These are phyloP conservation scores for Prenolepis imparis DNA, from an alignment of 2,888 invertebrate genomes.

Conservation along the genomic window DNA sequence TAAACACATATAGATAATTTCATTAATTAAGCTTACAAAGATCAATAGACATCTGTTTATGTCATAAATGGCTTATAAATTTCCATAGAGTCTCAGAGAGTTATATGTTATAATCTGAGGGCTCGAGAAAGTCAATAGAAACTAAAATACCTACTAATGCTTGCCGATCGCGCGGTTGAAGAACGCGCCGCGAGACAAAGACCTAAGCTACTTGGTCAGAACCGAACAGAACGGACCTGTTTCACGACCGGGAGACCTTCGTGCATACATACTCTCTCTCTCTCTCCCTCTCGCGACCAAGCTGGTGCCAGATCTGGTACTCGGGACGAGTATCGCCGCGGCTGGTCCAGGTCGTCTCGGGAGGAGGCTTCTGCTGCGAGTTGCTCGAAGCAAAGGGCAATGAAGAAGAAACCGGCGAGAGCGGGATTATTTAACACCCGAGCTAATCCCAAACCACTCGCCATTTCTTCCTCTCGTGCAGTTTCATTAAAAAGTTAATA, in stretches of 20 bases:
- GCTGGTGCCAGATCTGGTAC: slow-evolving; percentile 65
- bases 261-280: slow-evolving; percentile 20
- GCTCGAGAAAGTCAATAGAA: not conserved
- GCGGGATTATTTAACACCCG: slow-evolving; percentile 47
- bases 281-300: slow-evolving; percentile 47
- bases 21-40: not conserved
- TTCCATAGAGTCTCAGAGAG: not conserved
- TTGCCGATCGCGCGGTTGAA: slow-evolving; percentile 31
- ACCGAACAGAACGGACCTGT: slow-evolving; percentile 64
- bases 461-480: not conserved
- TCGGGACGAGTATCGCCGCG: slow-evolving; percentile 59
- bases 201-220: slow-evolving; percentile 54
- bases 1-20: not conserved
- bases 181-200: slow-evolving; percentile 62
- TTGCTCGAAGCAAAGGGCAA: slow-evolving; percentile 40
- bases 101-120: not conserved
- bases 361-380: slow-evolving; percentile 36
- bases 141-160: slow-evolving; percentile 33
- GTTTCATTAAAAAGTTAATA: slow-evolving; percentile 14
- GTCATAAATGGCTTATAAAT: not conserved
- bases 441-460: slow-evolving; percentile 5
- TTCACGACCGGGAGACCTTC: slow-evolving; percentile 71
- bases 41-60: not conserved
- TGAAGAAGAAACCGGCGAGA: slow-evolving; percentile 42
- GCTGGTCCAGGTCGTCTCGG: slow-evolving; percentile 58